A percentile compares a stretch with the other conserved stretches of the same genome.
phyloP scores from a whole-genome alignment of 2,888 invertebrate species.

The Diploptera punctata region DNA sequence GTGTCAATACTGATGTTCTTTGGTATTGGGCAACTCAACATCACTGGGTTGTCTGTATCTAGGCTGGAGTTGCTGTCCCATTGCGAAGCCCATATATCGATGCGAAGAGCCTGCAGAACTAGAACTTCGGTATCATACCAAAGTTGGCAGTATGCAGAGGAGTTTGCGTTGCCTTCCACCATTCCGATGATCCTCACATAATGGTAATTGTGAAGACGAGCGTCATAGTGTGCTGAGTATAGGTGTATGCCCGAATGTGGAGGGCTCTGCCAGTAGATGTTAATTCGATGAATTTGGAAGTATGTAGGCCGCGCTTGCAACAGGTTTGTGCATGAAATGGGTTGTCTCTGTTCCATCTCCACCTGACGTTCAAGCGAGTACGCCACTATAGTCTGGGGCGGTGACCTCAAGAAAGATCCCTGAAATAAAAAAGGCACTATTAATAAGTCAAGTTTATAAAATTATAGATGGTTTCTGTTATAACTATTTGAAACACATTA shows the following conservation, averaged over 20 bases:
- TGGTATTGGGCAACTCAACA: slow-evolving; percentile 69
- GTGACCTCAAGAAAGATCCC: neutral
- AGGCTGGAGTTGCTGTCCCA: slow-evolving; percentile 58
- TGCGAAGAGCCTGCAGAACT: slow-evolving; percentile 63
- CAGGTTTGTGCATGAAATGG: slow-evolving; percentile 53
- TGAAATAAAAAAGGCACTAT: neutral
- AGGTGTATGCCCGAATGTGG: slow-evolving; percentile 57
- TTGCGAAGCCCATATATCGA: slow-evolving; percentile 68
- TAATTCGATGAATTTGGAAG: slow-evolving; percentile 21
- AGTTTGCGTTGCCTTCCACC: slow-evolving; percentile 52
- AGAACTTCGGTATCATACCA: slow-evolving; percentile 57
- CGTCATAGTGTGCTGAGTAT: slow-evolving; percentile 63
- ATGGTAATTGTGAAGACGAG: slow-evolving; percentile 51
- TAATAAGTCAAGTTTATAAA: no score
- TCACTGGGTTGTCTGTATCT: slow-evolving; percentile 60
- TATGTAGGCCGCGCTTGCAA: neutral
- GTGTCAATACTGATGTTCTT: slow-evolving; percentile 51
- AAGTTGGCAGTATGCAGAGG: slow-evolving; percentile 63
- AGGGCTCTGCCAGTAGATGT: slow-evolving; percentile 56
- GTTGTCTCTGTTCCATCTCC: slow-evolving; percentile 59
- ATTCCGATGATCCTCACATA: slow-evolving; percentile 51
- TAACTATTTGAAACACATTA: no score
- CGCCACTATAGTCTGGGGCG: slow-evolving; percentile 60
- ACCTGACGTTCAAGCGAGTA: slow-evolving; percentile 65
- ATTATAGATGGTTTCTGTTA: no score